Evolutionary conservation across 1,140 invertebrate genomes (phyloP).

Genomic region (Ostrea denselamellosa): DNA sequence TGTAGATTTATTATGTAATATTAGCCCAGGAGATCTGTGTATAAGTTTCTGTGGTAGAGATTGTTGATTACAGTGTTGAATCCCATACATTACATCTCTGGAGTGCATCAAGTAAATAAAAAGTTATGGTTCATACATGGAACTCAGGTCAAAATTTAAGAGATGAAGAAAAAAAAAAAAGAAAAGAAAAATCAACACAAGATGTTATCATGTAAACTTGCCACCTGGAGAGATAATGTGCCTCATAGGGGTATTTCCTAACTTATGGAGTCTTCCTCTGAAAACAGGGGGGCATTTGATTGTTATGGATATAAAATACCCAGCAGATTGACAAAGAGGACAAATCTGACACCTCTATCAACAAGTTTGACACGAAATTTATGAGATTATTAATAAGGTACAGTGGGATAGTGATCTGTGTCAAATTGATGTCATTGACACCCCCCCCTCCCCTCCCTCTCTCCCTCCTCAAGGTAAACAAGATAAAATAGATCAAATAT

Average conservation of each 20-base stretch:
- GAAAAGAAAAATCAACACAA: background rate
- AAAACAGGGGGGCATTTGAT: conserved; percentile 7
- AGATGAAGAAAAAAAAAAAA: too few relatives aligned
- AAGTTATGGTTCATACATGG: too few relatives aligned
- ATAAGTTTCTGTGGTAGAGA: too few relatives aligned
- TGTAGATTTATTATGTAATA: too few relatives aligned
- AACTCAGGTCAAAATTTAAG: too few relatives aligned
- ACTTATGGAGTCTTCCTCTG: background rate
- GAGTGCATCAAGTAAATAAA: too few relatives aligned
- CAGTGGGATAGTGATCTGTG: background rate
- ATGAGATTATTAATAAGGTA: background rate
- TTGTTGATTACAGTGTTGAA: too few relatives aligned
- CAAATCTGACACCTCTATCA: background rate
- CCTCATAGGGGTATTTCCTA: background rate
- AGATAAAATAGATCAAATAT: too few relatives aligned
- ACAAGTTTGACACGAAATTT: background rate
- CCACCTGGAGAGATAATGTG: background rate
- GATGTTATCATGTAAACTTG: background rate
- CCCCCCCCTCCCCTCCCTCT: too few relatives aligned
- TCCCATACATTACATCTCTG: too few relatives aligned
- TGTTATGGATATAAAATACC: background rate
- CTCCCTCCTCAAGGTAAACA: too few relatives aligned
- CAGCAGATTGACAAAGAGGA: background rate
- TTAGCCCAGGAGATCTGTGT: too few relatives aligned
- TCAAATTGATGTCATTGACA: background rate